A percentile compares a stretch with the other conserved stretches of the same genome.
Evolutionary conservation across 2,797 vertebrate species (phyloP).

Genomic region (Pangasius macronema): DNA sequence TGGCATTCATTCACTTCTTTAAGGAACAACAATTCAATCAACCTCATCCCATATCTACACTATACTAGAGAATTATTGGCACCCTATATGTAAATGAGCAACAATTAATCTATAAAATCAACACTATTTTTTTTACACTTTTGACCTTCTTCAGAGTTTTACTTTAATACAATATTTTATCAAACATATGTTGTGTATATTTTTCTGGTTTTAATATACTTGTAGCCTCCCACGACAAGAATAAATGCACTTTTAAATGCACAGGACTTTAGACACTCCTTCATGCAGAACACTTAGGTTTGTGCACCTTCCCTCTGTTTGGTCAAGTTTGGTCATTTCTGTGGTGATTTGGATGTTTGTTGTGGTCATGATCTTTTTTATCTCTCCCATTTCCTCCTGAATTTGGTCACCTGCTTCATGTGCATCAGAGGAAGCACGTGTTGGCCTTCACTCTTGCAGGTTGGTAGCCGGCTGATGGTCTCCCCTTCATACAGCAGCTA

Average conservation of each 20-base stretch:
- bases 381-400: not conserved
- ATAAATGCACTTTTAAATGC: not conserved
- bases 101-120: not conserved
- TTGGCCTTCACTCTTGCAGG: not conserved
- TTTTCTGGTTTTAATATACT: not conserved
- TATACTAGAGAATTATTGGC: not conserved
- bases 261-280: not conserved
- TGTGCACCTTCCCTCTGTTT: not conserved
- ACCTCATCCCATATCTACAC: not conserved
- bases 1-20: not conserved
- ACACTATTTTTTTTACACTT: not conserved
- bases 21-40: not conserved
- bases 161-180: not conserved
- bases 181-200: not conserved
- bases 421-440: not conserved
- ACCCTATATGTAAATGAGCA: not conserved
- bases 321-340: too few relatives aligned
- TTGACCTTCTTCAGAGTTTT: not conserved
- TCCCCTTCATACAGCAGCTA: not conserved
- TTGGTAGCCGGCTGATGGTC: not conserved
- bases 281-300: not conserved
- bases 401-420: not conserved
- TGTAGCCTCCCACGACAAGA: not conserved
- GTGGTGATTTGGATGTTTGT: not conserved
- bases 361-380: not conserved